Conservation (phyloP, 2,888 invertebrate genomes). For the Caenorhabditis parvicauda region DNA sequence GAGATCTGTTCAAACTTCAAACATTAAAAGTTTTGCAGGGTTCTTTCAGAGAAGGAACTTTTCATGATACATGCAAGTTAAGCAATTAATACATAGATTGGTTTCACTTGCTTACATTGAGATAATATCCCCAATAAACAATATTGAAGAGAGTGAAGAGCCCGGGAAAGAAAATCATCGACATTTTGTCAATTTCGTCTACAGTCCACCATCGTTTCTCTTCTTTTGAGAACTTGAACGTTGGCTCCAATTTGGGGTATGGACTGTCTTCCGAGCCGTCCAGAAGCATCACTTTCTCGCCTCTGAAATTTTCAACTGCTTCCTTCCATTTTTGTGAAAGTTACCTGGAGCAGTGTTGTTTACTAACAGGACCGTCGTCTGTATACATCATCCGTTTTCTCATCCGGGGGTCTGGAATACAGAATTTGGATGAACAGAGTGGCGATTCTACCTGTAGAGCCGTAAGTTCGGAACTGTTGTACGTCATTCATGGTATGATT, state of each 20-base stretch:
- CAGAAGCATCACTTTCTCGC: slow-evolving; percentile 36
- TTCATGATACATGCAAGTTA: slow-evolving; percentile 21
- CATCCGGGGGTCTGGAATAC: slow-evolving; percentile 30
- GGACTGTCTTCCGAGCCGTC: slow-evolving; percentile 35
- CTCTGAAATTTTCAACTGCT: slow-evolving; percentile 18
- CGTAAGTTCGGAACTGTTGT: slow-evolving; percentile 36
- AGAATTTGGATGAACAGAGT: background rate
- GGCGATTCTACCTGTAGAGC: slow-evolving; percentile 29
- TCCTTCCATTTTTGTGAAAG: slow-evolving; percentile 10
- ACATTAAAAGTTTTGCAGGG: no score
- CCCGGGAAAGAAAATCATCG: slow-evolving; percentile 48
- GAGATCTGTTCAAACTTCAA: no score
- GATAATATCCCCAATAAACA: slow-evolving; percentile 60
- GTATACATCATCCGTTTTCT: slow-evolving; percentile 34
- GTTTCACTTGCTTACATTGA: slow-evolving; percentile 29
- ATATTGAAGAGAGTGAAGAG: slow-evolving; percentile 57
- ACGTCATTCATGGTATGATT: slow-evolving; percentile 40
- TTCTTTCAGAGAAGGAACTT: slow-evolving; percentile 20
- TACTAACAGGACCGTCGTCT: slow-evolving; percentile 5
- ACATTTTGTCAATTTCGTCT: slow-evolving; percentile 49
- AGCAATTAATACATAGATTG: background rate
- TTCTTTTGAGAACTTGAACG: slow-evolving; percentile 18
- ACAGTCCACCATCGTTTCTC: slow-evolving; percentile 31
- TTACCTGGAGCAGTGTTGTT: no score
- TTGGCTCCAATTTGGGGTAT: slow-evolving; percentile 31